Evolutionary conservation across 2,113 vertebrate genomes (phyloP).

Genomic region (Otocyon megalotis): DNA sequence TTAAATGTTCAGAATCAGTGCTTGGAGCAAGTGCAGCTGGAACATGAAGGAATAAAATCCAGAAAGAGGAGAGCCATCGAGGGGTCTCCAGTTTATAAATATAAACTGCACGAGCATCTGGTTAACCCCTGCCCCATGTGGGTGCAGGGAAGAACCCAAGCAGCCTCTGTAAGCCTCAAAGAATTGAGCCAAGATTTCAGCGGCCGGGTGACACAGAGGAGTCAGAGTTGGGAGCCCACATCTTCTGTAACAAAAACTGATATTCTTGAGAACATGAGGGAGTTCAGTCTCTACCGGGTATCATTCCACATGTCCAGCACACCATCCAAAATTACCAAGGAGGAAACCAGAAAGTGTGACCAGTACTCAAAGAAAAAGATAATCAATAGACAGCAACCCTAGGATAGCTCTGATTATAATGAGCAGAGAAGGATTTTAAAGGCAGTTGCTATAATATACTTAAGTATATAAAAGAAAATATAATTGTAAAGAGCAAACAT

Average conservation of each 20-base stretch:
- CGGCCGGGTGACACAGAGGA: background rate
- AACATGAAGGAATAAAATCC: background rate
- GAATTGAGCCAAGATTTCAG: background rate
- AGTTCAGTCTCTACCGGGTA: background rate
- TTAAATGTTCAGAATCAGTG: slow-evolving; percentile 22
- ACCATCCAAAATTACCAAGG: slow-evolving; percentile 30
- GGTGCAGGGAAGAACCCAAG: background rate
- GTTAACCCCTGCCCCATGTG: background rate
- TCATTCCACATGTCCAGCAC: background rate
- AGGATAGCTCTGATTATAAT: background rate
- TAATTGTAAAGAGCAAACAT: background rate
- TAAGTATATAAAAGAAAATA: slow-evolving; percentile 6
- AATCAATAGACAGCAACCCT: background rate
- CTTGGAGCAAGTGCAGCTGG: background rate
- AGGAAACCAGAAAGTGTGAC: background rate
- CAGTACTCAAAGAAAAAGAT: slow-evolving; percentile 35
- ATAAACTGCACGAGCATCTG: background rate
- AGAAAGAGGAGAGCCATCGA: background rate
- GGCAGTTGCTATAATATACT: background rate
- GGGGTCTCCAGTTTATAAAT: background rate
- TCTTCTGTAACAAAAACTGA: slow-evolving; percentile 6
- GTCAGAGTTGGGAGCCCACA: background rate
- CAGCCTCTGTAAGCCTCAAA: background rate
- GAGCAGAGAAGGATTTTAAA: slow-evolving; percentile 28
- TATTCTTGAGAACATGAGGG: background rate